phyloP scores from a whole-genome alignment of 92 coral and sea anemone species.

The Porites evermanni region DNA sequence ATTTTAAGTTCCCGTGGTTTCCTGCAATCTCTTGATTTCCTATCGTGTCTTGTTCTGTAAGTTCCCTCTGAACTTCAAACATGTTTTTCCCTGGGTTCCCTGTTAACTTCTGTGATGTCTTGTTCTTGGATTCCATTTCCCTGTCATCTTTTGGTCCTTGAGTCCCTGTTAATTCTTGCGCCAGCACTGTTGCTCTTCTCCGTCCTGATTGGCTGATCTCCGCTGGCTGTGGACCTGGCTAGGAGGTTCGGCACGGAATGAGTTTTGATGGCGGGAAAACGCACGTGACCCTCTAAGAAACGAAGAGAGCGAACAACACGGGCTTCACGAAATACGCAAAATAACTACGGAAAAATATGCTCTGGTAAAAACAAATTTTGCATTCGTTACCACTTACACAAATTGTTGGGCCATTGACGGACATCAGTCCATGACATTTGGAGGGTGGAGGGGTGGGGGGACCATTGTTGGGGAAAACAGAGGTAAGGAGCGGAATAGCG shows the following conservation, averaged over 20 bases:
- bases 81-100: too few species aligned
- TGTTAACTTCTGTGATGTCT: too few species aligned
- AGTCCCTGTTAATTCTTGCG: conserved; percentile 85
- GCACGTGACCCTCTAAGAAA: conserved; percentile 76
- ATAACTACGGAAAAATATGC: neutral
- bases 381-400: too few species aligned
- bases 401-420: too few species aligned
- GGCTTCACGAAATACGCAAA: conserved; percentile 5
- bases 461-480: too few species aligned
- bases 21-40: too few species aligned
- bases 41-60: too few species aligned
- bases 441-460: too few species aligned
- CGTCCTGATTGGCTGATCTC: conserved; percentile 55
- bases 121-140: neutral
- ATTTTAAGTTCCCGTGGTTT: too few species aligned
- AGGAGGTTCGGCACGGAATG: conserved; percentile 99
- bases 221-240: conserved; percentile 86
- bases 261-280: conserved; percentile 96
- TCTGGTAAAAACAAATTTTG: neutral
- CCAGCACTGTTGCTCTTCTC: conserved; percentile 99
- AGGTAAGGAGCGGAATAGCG: too few species aligned
- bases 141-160: conserved; percentile 65
- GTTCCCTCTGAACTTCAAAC: too few species aligned
- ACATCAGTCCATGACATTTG: too few species aligned
- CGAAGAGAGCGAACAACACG: conserved; percentile 36